These are phyloP conservation scores for Adela reaumurella DNA, from an alignment of 2,888 invertebrate genomes.

Conservation along the genomic window DNA sequence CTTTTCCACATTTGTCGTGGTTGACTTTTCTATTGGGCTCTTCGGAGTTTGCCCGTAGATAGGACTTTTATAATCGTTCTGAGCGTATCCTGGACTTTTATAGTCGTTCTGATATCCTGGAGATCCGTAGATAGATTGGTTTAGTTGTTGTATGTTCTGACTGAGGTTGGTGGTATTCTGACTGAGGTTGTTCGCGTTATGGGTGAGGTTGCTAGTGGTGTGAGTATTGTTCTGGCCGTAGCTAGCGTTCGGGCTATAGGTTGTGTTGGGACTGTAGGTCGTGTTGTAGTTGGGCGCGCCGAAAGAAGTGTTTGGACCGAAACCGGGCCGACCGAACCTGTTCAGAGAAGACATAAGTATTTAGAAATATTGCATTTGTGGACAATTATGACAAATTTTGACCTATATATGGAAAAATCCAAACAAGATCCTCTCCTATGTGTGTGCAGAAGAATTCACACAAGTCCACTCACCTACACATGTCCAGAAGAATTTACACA, in stretches of 20 bases:
- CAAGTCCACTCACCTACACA: too few relatives aligned
- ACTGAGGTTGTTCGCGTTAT: conserved; percentile 5
- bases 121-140: conserved; percentile 28
- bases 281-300: conserved; percentile 27
- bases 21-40: too few relatives aligned
- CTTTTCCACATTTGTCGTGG: conserved; percentile 21
- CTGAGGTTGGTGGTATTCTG: conserved; percentile 16
- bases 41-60: conserved; percentile 7
- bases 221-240: conserved; percentile 25
- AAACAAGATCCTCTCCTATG: too few relatives aligned
- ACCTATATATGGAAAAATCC: too few relatives aligned
- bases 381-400: too few relatives aligned
- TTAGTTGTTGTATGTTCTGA: conserved; percentile 26
- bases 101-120: conserved; percentile 8
- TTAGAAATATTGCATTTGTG: too few relatives aligned
- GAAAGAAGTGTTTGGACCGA: not conserved
- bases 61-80: conserved; percentile 8
- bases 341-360: too few relatives aligned
- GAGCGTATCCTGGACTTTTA: conserved; percentile 12
- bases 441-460: too few relatives aligned
- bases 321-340: conserved; percentile 1
- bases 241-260: conserved; percentile 43
- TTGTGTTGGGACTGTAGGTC: conserved; percentile 38
- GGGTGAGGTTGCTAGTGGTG: conserved; percentile 14
- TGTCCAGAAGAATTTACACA: too few relatives aligned